Percentiles rank a stretch among this genome's conserved stretches.
Conservation (phyloP, 2,113 vertebrate species). For the Sturnus vulgaris region DNA sequence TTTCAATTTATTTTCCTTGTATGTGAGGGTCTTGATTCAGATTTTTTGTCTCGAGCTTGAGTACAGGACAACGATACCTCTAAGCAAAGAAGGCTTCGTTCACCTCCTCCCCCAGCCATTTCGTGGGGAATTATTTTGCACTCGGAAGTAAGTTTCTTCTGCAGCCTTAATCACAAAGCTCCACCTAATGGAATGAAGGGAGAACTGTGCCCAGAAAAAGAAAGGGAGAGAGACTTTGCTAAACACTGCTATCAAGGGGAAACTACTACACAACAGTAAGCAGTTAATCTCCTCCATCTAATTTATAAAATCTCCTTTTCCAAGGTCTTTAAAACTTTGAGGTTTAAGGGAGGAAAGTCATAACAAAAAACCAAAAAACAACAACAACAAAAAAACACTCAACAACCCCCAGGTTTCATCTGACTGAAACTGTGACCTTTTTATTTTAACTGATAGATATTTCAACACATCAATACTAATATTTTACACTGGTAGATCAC, state of each 20-base stretch:
- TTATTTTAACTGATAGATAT: background rate
- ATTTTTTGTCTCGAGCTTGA: background rate
- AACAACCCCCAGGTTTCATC: background rate
- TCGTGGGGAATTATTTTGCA: background rate
- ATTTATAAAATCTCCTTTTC: background rate
- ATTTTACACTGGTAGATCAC: background rate
- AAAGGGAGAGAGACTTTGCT: background rate
- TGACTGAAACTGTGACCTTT: background rate
- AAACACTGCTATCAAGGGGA: background rate
- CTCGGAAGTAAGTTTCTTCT: background rate
- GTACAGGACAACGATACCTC: constrained; percentile 33
- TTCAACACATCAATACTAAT: background rate
- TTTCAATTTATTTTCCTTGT: constrained; percentile 61
- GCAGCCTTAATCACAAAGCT: constrained; percentile 47
- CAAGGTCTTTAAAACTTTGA: background rate
- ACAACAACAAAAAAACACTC: background rate
- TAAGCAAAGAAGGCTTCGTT: constrained; percentile 24
- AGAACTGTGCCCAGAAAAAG: background rate
- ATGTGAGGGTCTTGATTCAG: constrained; percentile 11
- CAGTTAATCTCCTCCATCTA: background rate
- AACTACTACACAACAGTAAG: background rate
- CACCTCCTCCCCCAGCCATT: background rate
- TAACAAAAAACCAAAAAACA: no score
- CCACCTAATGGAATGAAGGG: constrained; percentile 26
- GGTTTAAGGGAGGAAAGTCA: background rate